Evolutionary conservation across 2,888 invertebrate genomes (phyloP), one percentile per base, ranked within the genome.

Genomic region (Phania funesta): DNA sequence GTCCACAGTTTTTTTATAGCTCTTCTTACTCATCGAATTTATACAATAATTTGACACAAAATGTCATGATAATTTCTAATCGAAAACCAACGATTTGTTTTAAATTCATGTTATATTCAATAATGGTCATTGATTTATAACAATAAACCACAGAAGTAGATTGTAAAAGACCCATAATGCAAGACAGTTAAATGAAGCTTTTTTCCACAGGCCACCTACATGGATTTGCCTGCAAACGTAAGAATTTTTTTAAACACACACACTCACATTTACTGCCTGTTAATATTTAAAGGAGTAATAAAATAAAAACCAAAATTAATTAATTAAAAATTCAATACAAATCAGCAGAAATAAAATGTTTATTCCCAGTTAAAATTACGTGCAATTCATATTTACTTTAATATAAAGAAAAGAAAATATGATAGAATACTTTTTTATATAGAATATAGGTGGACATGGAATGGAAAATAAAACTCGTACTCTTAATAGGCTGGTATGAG

Each of bases 261-360:
- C 35, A 35, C 9, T 35, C 9, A 35, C 35, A 35, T 9, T 2
- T 2, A 11, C 9, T 35, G 2, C 2, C 9, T 35, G 35, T 29
- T 29, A 7, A 6, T 6, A 29, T 29, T 4, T 6, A 29, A 6
- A 29, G n/a, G n/a, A n/a, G n/a, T n/a, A n/a, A n/a, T n/a, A n/a
- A n/a, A n/a, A 35, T 8, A 7, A 11, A 35, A 35, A 44, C 16
- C 75, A 74, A 73, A 50, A 78, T 77, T 54, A 77, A 54, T 60
- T 78, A 84, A 84, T 84, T 84, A 82, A 76, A 80, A 84, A 84
- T 82, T 84, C 80, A 73, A 80, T 65, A 68, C 76, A 75, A 76
- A 81, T 50, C 78, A 75, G 65, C 73, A 74, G 64, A 62, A 73
- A 82, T 80, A 65, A 67, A 80, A 80, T 70, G 35, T 62, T 67